phyloP scores from a whole-genome alignment of 2,797 vertebrate species.

The Picus viridis region DNA sequence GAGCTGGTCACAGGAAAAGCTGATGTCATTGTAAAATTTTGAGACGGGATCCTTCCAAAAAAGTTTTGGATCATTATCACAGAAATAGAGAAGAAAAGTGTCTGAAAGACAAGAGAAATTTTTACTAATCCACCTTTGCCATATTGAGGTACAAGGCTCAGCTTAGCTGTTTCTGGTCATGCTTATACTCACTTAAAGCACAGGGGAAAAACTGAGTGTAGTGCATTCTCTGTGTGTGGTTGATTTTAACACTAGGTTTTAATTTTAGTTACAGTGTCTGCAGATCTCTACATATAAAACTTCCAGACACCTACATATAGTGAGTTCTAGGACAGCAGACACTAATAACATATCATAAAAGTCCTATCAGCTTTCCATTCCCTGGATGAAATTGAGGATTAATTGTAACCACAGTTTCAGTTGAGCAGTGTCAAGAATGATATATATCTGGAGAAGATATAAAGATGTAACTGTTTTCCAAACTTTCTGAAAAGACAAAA shows the following conservation, averaged over 20 bases:
- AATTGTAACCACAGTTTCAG: not conserved
- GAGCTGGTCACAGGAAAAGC: conserved; percentile 35
- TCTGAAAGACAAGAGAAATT: not conserved
- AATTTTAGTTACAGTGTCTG: not conserved
- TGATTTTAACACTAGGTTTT: not conserved
- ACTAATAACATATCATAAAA: not conserved
- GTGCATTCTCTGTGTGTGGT: not conserved
- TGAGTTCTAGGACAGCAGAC: not conserved
- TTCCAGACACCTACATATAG: not conserved
- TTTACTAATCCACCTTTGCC: not conserved
- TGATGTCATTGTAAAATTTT: conserved; percentile 30
- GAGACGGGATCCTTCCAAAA: not conserved
- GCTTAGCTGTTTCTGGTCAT: not conserved
- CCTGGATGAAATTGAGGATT: not conserved
- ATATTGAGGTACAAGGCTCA: not conserved
- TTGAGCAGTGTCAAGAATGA: not conserved
- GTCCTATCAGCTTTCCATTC: not conserved
- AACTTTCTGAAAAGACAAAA: not conserved
- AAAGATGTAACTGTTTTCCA: not conserved
- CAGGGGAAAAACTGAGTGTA: not conserved
- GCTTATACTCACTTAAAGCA: not conserved
- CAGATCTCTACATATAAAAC: not conserved
- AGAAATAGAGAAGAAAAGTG: not conserved
- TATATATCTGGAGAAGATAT: not conserved
- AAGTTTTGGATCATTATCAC: not conserved